phyloP scores from a whole-genome alignment of 2,113 vertebrate genomes.

The Rattus norvegicus region GRCr8 NC_086034.1:84728501-84729000 shows the following conservation, averaged over 20 bases:
- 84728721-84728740: neutral
- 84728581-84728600: neutral
- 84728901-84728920: accelerated
- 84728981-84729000: neutral
- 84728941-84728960: neutral
- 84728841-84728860: neutral
- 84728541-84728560: neutral
- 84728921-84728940: accelerated
- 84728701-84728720: neutral
- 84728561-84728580: neutral
- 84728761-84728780: neutral
- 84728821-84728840: neutral
- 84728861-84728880: no score
- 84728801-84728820: no score
- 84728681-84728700: neutral
- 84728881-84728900: no score
- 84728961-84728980: neutral
- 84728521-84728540: neutral
- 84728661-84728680: neutral
- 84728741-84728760: neutral
- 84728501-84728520: no score
- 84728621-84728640: neutral
- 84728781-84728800: neutral
- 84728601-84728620: neutral
- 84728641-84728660: neutral